Base-by-base conservation (phyloP, 92 coral and sea anemone species). In the Porites rus region DNA sequence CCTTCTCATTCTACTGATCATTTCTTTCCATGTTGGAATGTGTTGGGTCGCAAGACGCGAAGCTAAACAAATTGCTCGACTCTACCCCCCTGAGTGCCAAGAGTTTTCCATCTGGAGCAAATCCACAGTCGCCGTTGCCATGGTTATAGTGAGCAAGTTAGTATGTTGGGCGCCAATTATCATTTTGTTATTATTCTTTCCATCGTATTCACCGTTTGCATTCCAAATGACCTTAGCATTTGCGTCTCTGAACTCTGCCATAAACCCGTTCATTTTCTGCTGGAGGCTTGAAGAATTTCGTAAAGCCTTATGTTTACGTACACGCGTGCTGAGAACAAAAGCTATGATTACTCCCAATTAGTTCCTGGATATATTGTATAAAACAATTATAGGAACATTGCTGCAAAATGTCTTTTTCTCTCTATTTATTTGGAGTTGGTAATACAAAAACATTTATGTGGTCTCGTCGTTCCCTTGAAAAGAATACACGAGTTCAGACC, bases 91-190 rank as follows among this genome's bases (percentile, higher is more conserved):
- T 51, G 77, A 20, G 24, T 52, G 77, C 25, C 77, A 50, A 60
- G 51, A 14, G 24, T 18, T 73, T 50, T 14, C 77, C 13, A 19
- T 73, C 61, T 73, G 77, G 77, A 50, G n/a, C 59, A 73, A 73
- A 31, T 73, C 77, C 19, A 24, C 77, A 2, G 51, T 13, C 9
- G 77, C 61, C 7, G 60, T 73, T 73, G 24, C 77, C 60, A 73
- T 73, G 77, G 77, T 73, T 11, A 31, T 50, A 12, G 24, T 17
- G 10, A 11, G 60, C 8, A 46, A 20, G 10, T 73, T 51, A 16
- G 13, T 73, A 10, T 73, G 77, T 50, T 73, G 77, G 77, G 59
- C 19, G 61, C 77, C 77, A 46, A 73, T 73, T 73, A 24, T 50
- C 7, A 7, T 73, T 22, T 14, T 50, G 13, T 24, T 60, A n/a